These are phyloP conservation scores for Drosophila putrida DNA, from an alignment of 2,888 invertebrate genomes.

Conservation along the genomic window DNA sequence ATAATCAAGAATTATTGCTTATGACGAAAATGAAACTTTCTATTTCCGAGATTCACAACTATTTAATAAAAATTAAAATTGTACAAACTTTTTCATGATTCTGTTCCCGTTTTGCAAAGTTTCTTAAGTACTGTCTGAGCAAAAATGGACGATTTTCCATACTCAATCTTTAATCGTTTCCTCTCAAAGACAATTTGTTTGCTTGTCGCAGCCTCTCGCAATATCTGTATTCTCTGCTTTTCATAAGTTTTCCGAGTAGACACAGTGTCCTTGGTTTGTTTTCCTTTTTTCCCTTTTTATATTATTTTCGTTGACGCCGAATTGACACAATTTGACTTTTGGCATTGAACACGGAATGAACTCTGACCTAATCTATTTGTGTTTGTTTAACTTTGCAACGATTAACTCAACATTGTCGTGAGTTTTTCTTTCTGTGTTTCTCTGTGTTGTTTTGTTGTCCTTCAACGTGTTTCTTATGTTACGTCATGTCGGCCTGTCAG, in stretches of 20 bases:
- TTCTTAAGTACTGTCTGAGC: neutral
- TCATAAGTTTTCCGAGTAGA: conserved; percentile 11
- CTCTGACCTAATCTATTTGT: conserved; percentile 81
- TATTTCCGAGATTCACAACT: too few relatives aligned
- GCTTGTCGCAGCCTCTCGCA: conserved; percentile 35
- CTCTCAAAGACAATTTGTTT: conserved; percentile 62
- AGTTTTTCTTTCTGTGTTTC: neutral
- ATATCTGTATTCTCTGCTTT: neutral
- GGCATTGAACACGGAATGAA: conserved; percentile 62
- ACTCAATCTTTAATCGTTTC: conserved; percentile 35
- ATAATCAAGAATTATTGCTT: too few relatives aligned
- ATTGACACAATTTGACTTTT: conserved; percentile 76
- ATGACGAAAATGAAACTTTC: too few relatives aligned
- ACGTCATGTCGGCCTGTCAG: conserved; percentile 45
- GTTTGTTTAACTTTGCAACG: conserved; percentile 80
- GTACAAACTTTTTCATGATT: neutral
- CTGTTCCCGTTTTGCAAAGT: neutral
- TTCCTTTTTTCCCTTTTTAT: conserved; percentile 13
- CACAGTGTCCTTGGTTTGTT: conserved; percentile 3
- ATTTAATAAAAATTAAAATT: too few relatives aligned
- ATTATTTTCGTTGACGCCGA: conserved; percentile 18
- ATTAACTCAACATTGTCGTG: conserved; percentile 63
- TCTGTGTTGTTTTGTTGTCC: conserved; percentile 9
- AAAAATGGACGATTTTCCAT: conserved; percentile 27
- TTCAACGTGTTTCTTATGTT: conserved; percentile 35